Base-by-base conservation (phyloP, 2,113 vertebrate species). In the Cacatua alba region DNA sequence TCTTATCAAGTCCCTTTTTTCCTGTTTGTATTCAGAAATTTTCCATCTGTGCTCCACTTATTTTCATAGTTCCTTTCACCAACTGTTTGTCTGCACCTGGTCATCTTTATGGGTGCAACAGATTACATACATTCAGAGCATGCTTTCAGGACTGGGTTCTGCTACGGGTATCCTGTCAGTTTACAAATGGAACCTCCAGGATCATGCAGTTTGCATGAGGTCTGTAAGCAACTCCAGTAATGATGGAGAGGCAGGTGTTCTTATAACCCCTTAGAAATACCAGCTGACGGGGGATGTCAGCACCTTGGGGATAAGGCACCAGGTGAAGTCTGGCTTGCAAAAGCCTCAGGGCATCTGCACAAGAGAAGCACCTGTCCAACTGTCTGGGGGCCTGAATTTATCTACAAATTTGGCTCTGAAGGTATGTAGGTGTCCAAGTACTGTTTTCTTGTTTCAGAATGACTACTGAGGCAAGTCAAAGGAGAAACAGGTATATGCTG, bases 261-360 rank as follows among this genome's bases (percentile, higher is more conserved):
- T 86, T 51, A 17, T 60, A 6, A 7, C 24, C 83, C 7, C 23
- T 53, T 68, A 84, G 68, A 77, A 74, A 86, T 14, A 35, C 19
- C 41, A 52, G 11, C 39, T 84, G 72, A 82, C n/a, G 12, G 24
- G 7, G 9, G 3, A 25, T 12, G 10, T 26, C 1, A 2, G 46
- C 21, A 37, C 10, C 21, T 37, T 17, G 16, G 41, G 24, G 16
- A 39, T 41, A 77, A 37, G 35, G 35, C 25, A 74, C 7, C 6
- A 5, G 0, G 0, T 24, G 18, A 65, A 39, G 11, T 49, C 35
- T 48, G 13, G 7, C 41, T 70, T 81, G 29, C 39, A 29, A 81
- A 70, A 65, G 15, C 33, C 44, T 39, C 13, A 7, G 41, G 17
- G 21, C 8, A 9, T 59, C 31, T 76, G 23, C 20, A 39, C 1